A percentile compares a stretch with the other conserved stretches of the same genome.
Evolutionary conservation across 2,113 vertebrate species (phyloP).

Genomic region (Burhinus oedicnemus): DNA sequence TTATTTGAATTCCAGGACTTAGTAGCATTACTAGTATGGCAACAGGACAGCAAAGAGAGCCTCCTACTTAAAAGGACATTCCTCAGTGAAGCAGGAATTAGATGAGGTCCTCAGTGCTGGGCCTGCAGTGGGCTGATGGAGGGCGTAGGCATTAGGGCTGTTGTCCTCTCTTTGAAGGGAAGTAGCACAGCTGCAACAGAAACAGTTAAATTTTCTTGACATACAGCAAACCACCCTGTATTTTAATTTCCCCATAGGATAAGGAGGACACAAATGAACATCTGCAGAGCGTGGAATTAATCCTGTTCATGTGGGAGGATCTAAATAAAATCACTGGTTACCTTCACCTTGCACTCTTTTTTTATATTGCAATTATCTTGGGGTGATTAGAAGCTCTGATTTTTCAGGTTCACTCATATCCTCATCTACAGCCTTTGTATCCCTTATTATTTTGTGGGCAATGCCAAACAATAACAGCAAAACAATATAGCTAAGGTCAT

Average conservation of each 20-base stretch:
- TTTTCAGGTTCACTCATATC: neutral
- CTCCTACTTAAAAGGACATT: neutral
- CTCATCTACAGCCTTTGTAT: neutral
- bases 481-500: neutral
- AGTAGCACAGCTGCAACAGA: neutral
- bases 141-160: neutral
- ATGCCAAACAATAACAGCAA: neutral
- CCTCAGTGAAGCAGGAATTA: neutral
- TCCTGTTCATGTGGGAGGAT: neutral
- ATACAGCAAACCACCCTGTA: neutral
- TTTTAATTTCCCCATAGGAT: neutral
- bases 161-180: neutral
- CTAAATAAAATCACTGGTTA: conserved; percentile 10
- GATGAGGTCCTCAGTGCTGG: neutral
- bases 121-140: neutral
- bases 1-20: neutral
- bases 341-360: neutral
- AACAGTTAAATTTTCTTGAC: neutral
- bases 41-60: neutral
- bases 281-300: conserved; percentile 8
- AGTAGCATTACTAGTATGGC: neutral
- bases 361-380: neutral
- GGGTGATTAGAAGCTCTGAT: neutral
- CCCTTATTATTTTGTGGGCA: neutral
- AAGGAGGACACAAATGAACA: neutral